These are phyloP conservation scores for Lobophora halterata DNA, from an alignment of 2,888 invertebrate species.

Conservation along the genomic window DNA sequence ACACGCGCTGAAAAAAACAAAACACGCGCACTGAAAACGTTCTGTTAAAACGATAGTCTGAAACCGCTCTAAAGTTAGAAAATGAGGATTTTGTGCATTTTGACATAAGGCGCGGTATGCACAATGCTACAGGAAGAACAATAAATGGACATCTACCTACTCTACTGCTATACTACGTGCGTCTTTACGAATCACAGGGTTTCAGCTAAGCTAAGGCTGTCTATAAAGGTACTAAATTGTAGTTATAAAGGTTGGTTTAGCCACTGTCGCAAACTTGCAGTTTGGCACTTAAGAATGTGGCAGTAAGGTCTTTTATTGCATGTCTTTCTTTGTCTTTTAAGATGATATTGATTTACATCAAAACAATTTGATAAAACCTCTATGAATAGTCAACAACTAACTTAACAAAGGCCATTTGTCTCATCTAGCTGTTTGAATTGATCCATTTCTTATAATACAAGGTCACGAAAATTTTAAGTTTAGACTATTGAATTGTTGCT, in stretches of 20 bases:
- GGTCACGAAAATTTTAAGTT: no score
- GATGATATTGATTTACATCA: constrained; percentile 4
- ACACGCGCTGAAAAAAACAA: no score
- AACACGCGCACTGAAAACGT: no score
- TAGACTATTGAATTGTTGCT: no score
- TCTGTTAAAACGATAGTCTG: no score
- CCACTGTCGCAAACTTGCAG: constrained; percentile 17
- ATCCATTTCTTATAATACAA: no score
- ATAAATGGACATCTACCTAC: constrained; percentile 12
- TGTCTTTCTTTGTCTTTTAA: background rate
- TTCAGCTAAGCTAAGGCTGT: constrained; percentile 43
- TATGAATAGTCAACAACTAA: constrained; percentile 18
- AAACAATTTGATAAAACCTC: constrained; percentile 9
- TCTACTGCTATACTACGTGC: constrained; percentile 21
- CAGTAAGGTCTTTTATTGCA: constrained; percentile 10
- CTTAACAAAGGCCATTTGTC: constrained; percentile 17
- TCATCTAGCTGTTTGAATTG: constrained; percentile 18
- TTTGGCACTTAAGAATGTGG: constrained; percentile 25
- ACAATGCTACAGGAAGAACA: constrained; percentile 5
- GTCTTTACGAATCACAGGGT: constrained; percentile 36
- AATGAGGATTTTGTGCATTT: constrained; percentile 24
- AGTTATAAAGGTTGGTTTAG: background rate
- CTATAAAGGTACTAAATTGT: constrained; percentile 17
- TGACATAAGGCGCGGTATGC: constrained; percentile 25
- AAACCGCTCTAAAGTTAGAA: no score